Base-by-base conservation (phyloP, 2,113 vertebrate species). In the Cololabis saira region DNA sequence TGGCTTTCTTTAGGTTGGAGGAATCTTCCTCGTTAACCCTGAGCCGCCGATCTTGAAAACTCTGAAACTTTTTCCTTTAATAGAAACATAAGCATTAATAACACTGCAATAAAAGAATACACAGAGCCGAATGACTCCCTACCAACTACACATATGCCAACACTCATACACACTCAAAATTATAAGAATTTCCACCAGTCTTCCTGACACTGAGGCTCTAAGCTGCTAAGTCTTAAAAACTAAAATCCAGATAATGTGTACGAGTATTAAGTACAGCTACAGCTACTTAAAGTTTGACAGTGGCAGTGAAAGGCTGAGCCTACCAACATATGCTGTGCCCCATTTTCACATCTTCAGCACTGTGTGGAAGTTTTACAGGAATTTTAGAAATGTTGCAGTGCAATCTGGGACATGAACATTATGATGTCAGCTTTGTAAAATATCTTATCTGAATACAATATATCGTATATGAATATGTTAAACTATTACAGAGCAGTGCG, bases 31-130 rank as follows among this genome's bases (percentile, higher is more conserved):
- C 94, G 74, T 97, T 99, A 83, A 99, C 87, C 91, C 95, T 93
- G 71, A 99, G 95, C 67, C 95, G 95, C 41, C 94, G 94, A 78
- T 99, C 96, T 87, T 99, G 97, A 88, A 98, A 99, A 86, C 97
- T 99, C 92, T 99, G 98, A 82, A 98, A 99, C 90, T 98, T 98
- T 84, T 96, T 98, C 73, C 98, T 99, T 92, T 37, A 59, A 78
- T 12, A 40, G 8, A 72, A 1, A 64, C 0, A 19, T 12, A 0
- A 41, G 58, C 44, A 43, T 33, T 6, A 15, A 22, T 1, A 4
- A 41, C n/a, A 55, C 7, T 14, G 3, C 10, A 41, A 30, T 5
- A 40, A 65, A 60, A 22, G 42, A 21, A 30, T 18, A n/a, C 11
- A 17, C 33, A 37, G 33, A 37, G 33, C 5, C 33, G 27, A 54